Conservation (phyloP, 1,140 invertebrate genomes). For the Aphidius ervi region DNA sequence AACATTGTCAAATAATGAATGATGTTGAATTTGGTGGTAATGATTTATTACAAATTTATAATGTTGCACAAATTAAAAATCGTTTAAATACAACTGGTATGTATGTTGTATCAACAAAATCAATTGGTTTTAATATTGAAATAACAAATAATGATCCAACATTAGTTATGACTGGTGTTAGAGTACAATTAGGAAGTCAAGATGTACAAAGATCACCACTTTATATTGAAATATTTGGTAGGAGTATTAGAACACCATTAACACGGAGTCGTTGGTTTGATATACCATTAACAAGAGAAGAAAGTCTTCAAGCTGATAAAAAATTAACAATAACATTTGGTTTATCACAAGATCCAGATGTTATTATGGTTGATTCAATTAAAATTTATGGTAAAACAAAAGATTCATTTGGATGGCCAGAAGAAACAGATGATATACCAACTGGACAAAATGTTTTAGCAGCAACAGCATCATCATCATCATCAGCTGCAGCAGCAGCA, state of each 20-base stretch:
- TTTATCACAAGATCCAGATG: conserved; percentile 82
- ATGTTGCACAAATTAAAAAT: conserved; percentile 89
- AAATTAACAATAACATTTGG: conserved; percentile 87
- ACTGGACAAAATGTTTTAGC: conserved; percentile 56
- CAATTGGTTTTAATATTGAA: conserved; percentile 84
- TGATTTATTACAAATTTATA: conserved; percentile 93
- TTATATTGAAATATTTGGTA: conserved; percentile 80
- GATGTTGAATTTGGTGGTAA: conserved; percentile 95
- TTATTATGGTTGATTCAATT: conserved; percentile 90
- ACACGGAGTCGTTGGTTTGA: conserved; percentile 90
- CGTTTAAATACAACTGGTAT: conserved; percentile 85
- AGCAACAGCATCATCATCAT: conserved; percentile 34
- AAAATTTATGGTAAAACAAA: conserved; percentile 95
- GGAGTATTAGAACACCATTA: conserved; percentile 72
- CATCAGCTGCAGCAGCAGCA: conserved; percentile 43
- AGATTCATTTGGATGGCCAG: conserved; percentile 94
- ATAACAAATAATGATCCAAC: conserved; percentile 83
- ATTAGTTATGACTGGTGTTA: conserved; percentile 82
- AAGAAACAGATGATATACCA: conserved; percentile 83
- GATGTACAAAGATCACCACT: conserved; percentile 79
- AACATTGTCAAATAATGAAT: conserved; percentile 84
- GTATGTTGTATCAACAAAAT: conserved; percentile 85
- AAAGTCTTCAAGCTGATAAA: conserved; percentile 90
- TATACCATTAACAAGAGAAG: conserved; percentile 89
- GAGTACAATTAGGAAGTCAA: conserved; percentile 83